These are phyloP conservation scores for Kradibia gibbosae DNA, from an alignment of 1,140 invertebrate species.

Conservation along the genomic window DNA sequence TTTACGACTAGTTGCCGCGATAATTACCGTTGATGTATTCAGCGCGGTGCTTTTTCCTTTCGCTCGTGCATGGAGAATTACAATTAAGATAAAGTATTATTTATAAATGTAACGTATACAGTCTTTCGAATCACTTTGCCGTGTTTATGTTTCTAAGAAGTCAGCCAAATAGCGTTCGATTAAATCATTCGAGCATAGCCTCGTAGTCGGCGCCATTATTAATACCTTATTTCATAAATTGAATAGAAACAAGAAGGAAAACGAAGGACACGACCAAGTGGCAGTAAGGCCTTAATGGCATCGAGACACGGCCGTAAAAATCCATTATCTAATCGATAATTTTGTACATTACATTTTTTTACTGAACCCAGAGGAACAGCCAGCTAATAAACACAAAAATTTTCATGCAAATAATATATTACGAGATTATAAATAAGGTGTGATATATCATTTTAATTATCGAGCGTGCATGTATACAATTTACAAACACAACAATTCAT, in stretches of 20 bases:
- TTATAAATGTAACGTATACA: slow-evolving; percentile 10
- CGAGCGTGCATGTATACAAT: background rate
- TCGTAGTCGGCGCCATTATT: background rate
- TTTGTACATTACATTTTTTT: background rate
- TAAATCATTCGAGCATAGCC: background rate
- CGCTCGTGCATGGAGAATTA: background rate
- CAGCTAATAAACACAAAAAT: background rate
- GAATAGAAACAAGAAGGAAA: background rate
- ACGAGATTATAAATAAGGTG: background rate
- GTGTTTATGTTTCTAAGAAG: background rate
- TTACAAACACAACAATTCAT: background rate
- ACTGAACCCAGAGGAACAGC: background rate
- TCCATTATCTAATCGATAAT: background rate
- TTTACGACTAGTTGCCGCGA: background rate
- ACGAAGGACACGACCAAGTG: background rate
- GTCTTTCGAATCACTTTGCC: background rate
- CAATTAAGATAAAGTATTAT: slow-evolving; percentile 18
- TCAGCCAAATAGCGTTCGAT: background rate
- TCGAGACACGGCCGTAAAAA: background rate
- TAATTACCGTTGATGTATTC: slow-evolving; percentile 20
- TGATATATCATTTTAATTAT: background rate
- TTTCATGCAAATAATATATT: background rate
- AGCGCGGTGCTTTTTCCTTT: background rate
- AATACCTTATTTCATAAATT: background rate
- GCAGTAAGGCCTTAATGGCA: background rate